Conservation (phyloP, 2,888 invertebrate genomes). For the Chromoteleia sp. region DNA sequence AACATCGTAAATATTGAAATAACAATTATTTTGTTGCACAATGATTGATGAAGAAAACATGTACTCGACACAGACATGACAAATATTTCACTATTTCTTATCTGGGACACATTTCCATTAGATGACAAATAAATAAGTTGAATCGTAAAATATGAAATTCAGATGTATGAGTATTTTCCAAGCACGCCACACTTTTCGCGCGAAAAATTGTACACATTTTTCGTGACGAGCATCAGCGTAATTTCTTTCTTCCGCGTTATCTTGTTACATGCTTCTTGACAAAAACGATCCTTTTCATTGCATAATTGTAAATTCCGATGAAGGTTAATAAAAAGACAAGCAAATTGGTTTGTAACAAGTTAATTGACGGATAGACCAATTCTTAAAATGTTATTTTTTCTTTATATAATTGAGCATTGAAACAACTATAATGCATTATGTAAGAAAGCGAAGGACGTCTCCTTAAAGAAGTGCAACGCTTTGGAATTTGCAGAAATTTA, state of each 20-base stretch:
- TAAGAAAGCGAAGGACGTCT: constrained; percentile 13
- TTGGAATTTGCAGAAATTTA: not conserved
- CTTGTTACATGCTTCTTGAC: constrained; percentile 7
- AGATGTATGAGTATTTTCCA: not conserved
- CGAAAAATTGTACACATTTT: constrained; percentile 11
- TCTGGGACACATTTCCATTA: constrained; percentile 10
- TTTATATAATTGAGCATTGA: not conserved
- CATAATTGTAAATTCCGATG: constrained; percentile 48
- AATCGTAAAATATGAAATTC: constrained; percentile 12
- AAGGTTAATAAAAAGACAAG: constrained; percentile 38
- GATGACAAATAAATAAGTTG: constrained; percentile 18
- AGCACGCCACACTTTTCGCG: not conserved
- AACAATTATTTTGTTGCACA: too few species aligned
- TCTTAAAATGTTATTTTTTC: not conserved
- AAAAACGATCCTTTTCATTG: constrained; percentile 33
- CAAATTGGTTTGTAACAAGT: constrained; percentile 49
- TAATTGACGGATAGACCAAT: constrained; percentile 53
- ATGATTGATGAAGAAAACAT: too few species aligned
- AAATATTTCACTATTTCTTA: too few species aligned
- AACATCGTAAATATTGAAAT: too few species aligned
- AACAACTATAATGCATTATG: not conserved
- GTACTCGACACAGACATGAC: too few species aligned
- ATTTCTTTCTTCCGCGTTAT: constrained; percentile 3
- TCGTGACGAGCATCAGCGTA: not conserved
- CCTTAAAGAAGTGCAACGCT: not conserved